phyloP scores from a whole-genome alignment of 2,888 invertebrate genomes.

The Nephrotoma appendiculata region DNA sequence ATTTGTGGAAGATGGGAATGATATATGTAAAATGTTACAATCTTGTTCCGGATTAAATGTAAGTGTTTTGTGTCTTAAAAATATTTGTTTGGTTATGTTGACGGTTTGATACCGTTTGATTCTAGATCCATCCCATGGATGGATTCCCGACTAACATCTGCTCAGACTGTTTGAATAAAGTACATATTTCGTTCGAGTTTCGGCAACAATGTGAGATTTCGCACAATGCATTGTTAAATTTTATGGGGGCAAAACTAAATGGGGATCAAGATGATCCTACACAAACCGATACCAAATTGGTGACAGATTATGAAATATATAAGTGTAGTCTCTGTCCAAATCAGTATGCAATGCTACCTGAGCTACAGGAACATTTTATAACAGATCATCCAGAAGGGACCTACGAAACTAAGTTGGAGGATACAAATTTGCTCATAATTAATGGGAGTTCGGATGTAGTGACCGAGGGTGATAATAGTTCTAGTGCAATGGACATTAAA shows the following conservation, averaged over 20 bases:
- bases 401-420: constrained; percentile 16
- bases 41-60: constrained; percentile 24
- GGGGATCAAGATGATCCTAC: constrained; percentile 13
- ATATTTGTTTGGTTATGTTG: not conserved
- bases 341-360: constrained; percentile 15
- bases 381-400: not conserved
- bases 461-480: not conserved
- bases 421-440: not conserved
- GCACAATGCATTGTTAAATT: constrained; percentile 18
- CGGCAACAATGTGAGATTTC: constrained; percentile 27
- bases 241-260: not conserved
- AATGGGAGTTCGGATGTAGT: not conserved
- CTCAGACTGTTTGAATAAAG: constrained; percentile 21
- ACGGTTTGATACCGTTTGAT: constrained; percentile 4
- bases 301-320: constrained; percentile 27
- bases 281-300: constrained; percentile 24
- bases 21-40: constrained; percentile 19
- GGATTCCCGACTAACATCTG: constrained; percentile 30
- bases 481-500: not conserved
- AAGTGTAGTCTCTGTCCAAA: constrained; percentile 21
- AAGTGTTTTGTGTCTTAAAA: constrained; percentile 1
- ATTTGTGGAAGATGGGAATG: constrained; percentile 7
- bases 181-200: constrained; percentile 25
- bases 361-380: not conserved
- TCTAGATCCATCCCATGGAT: constrained; percentile 30